These are phyloP conservation scores for Aviceda subcristata DNA, from an alignment of 2,113 vertebrate genomes.

Conservation along the genomic window DNA sequence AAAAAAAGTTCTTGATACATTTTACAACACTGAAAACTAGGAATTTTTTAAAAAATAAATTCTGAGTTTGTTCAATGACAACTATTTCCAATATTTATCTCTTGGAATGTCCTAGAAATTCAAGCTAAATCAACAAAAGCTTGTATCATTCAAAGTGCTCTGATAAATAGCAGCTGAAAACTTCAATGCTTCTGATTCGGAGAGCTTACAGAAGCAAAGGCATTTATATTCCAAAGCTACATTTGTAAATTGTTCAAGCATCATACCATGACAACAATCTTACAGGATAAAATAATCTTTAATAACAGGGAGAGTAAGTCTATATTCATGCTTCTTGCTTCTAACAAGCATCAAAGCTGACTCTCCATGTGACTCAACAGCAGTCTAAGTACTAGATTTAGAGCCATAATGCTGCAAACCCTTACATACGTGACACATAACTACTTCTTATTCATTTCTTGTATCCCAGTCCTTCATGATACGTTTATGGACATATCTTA, in stretches of 20 bases:
- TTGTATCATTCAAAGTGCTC: background rate
- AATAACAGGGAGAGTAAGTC: slow-evolving; percentile 37
- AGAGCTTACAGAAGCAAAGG: slow-evolving; percentile 6
- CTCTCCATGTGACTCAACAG: background rate
- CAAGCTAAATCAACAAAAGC: slow-evolving; percentile 36
- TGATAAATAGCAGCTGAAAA: slow-evolving; percentile 38
- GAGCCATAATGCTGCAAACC: background rate
- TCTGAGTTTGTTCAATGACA: background rate
- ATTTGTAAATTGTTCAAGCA: slow-evolving; percentile 21
- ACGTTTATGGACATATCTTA: background rate
- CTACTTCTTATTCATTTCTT: background rate
- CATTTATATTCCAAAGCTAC: slow-evolving; percentile 16
- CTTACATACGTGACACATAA: background rate
- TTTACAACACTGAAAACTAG: background rate
- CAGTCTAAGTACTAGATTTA: background rate
- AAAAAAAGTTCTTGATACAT: background rate
- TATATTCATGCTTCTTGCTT: slow-evolving; percentile 21
- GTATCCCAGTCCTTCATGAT: background rate
- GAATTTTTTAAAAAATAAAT: background rate
- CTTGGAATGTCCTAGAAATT: background rate
- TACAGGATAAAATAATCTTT: slow-evolving; percentile 54
- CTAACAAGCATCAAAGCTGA: slow-evolving; percentile 8
- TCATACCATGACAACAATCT: slow-evolving; percentile 9
- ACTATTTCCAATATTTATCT: background rate
- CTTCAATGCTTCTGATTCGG: background rate